These are phyloP conservation scores for Petrocephalus sullivani DNA, from an alignment of 2,797 vertebrate genomes.

Conservation along the genomic window DNA sequence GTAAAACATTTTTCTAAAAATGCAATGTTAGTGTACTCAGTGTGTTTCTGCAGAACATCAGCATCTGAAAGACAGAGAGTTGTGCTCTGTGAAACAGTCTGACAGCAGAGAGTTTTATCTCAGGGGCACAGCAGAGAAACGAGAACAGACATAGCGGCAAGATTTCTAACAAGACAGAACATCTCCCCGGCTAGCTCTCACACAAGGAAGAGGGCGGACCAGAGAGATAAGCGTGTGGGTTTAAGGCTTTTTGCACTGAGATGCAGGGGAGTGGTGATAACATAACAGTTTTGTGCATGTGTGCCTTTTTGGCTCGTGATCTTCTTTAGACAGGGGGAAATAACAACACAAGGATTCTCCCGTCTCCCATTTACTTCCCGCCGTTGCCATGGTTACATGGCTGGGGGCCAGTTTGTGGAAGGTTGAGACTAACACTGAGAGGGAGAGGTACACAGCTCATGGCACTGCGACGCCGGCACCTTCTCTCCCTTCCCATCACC, in stretches of 20 bases:
- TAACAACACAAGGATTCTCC: constrained; percentile 30
- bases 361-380: constrained; percentile 29
- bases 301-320: constrained; percentile 21
- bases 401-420: constrained; percentile 42
- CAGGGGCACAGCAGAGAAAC: constrained; percentile 24
- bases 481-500: background rate
- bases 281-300: background rate
- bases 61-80: constrained; percentile 30
- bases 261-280: background rate
- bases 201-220: constrained; percentile 2
- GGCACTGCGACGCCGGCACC: background rate
- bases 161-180: constrained; percentile 1
- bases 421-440: constrained; percentile 34
- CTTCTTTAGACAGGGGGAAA: constrained; percentile 24
- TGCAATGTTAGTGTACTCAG: background rate
- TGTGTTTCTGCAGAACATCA: constrained; percentile 20
- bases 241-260: background rate
- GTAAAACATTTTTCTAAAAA: background rate
- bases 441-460: constrained; percentile 22
- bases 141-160: constrained; percentile 23
- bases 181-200: constrained; percentile 15
- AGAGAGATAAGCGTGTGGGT: background rate
- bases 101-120: constrained; percentile 31
- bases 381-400: constrained; percentile 47
- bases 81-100: constrained; percentile 30